Evolutionary conservation across 2,113 vertebrate species (phyloP).

Genomic region (Mus spicilegus): DNA sequence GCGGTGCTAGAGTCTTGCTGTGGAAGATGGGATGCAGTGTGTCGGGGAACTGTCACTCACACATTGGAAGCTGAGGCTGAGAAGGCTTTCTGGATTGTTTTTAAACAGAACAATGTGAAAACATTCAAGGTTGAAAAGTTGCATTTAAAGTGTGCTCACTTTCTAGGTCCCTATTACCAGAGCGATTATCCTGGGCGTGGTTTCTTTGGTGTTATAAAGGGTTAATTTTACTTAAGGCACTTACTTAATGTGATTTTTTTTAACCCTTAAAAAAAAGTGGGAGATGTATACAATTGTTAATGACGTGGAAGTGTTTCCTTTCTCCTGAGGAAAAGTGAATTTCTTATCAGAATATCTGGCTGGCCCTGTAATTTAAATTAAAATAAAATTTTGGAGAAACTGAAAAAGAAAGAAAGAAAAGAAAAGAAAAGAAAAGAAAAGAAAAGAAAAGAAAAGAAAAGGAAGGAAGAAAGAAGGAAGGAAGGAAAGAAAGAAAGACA

Average conservation of each 20-base stretch:
- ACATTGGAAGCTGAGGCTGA: constrained; percentile 71
- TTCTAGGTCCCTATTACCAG: constrained; percentile 84
- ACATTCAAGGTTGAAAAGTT: constrained; percentile 83
- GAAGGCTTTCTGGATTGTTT: constrained; percentile 71
- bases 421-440: no score
- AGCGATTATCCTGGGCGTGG: constrained; percentile 82
- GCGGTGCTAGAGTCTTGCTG: constrained; percentile 39
- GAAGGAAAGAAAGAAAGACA: no score
- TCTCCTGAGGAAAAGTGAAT: constrained; percentile 85
- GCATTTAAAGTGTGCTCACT: constrained; percentile 85
- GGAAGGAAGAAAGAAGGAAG: no score
- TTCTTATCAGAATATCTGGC: constrained; percentile 91
- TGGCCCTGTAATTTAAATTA: constrained; percentile 92
- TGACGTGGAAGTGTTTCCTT: constrained; percentile 84
- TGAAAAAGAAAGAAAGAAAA: no score
- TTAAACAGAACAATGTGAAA: constrained; percentile 80
- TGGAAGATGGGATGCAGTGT: constrained; percentile 56
- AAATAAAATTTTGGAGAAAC: constrained; percentile 95
- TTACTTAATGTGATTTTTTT: constrained; percentile 82
- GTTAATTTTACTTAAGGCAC: constrained; percentile 82
- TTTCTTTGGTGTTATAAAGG: constrained; percentile 84
- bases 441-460: no score
- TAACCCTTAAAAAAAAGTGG: constrained; percentile 65
- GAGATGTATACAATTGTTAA: constrained; percentile 87
- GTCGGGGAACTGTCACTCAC: constrained; percentile 55